phyloP scores from a whole-genome alignment of 2,797 vertebrate genomes.

The Etheostoma perlongum region DNA sequence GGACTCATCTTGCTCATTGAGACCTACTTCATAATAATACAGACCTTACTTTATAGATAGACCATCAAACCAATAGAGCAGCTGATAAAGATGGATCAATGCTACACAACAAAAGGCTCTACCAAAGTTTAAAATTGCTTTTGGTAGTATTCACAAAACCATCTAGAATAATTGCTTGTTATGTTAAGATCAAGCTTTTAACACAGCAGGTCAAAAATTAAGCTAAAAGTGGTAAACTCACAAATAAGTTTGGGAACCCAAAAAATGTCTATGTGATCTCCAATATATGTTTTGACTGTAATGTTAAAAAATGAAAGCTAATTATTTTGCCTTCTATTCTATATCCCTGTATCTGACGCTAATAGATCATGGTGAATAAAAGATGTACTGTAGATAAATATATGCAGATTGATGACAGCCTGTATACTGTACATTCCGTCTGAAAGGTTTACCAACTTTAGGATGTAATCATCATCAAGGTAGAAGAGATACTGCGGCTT shows the following conservation, averaged over 20 bases:
- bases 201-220: neutral
- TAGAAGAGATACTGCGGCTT: neutral
- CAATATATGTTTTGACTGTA: too few species aligned
- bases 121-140: neutral
- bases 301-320: too few species aligned
- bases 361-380: neutral
- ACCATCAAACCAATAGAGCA: neutral
- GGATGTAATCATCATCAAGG: conserved; percentile 4
- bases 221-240: too few species aligned
- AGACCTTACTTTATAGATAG: neutral
- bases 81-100: neutral
- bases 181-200: neutral
- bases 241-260: too few species aligned
- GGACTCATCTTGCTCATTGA: neutral
- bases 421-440: neutral
- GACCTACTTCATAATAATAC: neutral
- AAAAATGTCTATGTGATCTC: too few species aligned
- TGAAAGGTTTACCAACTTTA: neutral
- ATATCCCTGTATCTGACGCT: too few species aligned
- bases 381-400: neutral
- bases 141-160: neutral
- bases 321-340: too few species aligned
- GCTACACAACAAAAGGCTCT: neutral
- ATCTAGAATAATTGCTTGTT: neutral
- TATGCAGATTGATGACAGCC: neutral